Base-by-base conservation (phyloP, 1,140 invertebrate genomes). In the Hycleus cichorii region DNA sequence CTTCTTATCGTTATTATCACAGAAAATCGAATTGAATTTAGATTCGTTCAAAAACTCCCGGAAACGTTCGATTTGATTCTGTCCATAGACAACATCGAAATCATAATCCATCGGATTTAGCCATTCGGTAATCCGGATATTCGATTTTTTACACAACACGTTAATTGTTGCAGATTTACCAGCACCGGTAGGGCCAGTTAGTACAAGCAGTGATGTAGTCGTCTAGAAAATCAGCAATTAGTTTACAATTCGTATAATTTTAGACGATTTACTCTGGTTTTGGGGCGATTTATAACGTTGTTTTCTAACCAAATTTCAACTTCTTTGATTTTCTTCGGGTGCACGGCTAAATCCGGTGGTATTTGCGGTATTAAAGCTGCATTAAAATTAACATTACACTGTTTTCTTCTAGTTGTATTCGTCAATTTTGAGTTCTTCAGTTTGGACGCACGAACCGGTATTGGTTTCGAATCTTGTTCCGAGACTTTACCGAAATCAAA, bases 111-210 rank as follows among this genome's bases (percentile, higher is more conserved):
- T 55, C 3, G 87, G 86, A 60, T 84, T 88, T 18, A 85, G 81
- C 86, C 86, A 90, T 72, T 89, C 87, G 24, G 80, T 74, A 39
- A 88, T 56, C 62, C 79, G 73, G 54, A 83, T 80, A 50, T 74
- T 73, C 53, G 81, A 69, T 61, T 83, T 79, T 47, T 78, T 74
- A 42, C 84, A 82, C 7, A 89, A 51, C 2, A 82, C 72, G 47
- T 76, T 78, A 12, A 88, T 43, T 2, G 83, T 80, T 1, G 78
- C 72, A 3, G 84, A 86, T 76, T 90, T 90, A 0, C 86, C 87
- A 69, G 81, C 82, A 1, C 88, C 88, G 0, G 86, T 80, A 11
- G 87, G 84, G 2, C 87, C 88, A 5, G 81, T 82, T n/a, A 89
- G 55, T 1, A 89, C 64, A 25, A 89, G 68, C 40, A 86, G 78